A percentile compares a stretch with the other conserved stretches of the same genome.
Conservation (phyloP, 2,113 vertebrate genomes). For the Siphamia tubifer region DNA sequence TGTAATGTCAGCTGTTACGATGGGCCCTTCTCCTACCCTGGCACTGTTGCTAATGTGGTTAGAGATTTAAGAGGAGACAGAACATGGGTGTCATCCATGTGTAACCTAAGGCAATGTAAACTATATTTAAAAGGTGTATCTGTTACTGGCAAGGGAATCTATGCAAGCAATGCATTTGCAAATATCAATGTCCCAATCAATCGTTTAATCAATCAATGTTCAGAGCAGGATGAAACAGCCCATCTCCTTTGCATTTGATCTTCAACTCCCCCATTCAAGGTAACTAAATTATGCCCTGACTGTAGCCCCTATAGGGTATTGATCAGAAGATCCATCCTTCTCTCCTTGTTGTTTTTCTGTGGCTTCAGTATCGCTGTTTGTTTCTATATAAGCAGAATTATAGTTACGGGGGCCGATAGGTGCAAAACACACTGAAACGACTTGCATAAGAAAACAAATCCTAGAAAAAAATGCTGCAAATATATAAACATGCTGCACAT, state of each 20-base stretch:
- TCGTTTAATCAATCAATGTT: not conserved
- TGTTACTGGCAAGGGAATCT: not conserved
- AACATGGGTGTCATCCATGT: slow-evolving; percentile 53
- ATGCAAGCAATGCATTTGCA: not conserved
- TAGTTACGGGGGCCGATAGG: no score
- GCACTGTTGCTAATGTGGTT: slow-evolving; percentile 39
- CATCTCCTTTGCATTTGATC: slow-evolving; percentile 17
- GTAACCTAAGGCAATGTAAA: slow-evolving; percentile 48
- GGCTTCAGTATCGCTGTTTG: no score
- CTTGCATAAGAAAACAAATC: no score
- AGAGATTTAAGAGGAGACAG: slow-evolving; percentile 60
- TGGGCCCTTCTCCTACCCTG: slow-evolving; percentile 61
- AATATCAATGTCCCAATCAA: not conserved
- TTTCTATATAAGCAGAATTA: no score
- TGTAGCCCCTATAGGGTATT: slow-evolving; percentile 38
- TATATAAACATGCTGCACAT: no score
- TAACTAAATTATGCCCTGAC: slow-evolving; percentile 46
- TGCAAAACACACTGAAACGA: no score
- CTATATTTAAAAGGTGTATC: slow-evolving; percentile 18
- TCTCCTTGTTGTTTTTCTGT: no score
- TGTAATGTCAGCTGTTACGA: slow-evolving; percentile 74
- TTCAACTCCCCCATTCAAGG: slow-evolving; percentile 30
- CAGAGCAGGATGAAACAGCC: slow-evolving; percentile 25
- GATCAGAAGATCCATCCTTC: slow-evolving; percentile 62
- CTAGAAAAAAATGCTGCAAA: no score